Base-by-base conservation (phyloP, 2,113 vertebrate genomes). In the Lagopus muta region DNA sequence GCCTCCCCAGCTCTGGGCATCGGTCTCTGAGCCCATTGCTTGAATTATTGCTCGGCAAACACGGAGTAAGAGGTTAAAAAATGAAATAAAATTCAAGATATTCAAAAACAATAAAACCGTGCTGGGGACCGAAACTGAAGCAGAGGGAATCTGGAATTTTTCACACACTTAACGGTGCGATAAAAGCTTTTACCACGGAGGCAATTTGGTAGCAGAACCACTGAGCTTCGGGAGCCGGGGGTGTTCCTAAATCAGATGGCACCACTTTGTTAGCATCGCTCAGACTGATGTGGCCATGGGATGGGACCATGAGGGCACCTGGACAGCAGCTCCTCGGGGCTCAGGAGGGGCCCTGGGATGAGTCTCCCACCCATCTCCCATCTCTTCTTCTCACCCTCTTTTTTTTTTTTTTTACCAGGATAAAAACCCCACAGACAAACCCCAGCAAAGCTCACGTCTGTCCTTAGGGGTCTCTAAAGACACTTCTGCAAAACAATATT, bases 271-370 rank as follows among this genome's bases (percentile, higher is more conserved):
- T 27, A 48, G 65, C 13, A 2, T 34, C 4, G 30, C 20, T 54
- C 15, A 13, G 61, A 20, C 16, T 0, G 47, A 27, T 18, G 3
- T 0, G 4, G 5, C 57, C 3, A 0, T 47, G 76, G 4, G 34
- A 40, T 11, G 1, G 0, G 4, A 36, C 22, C 47, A 47, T 32
- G 7, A 12, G 11, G 18, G 45, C 34, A n/a, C 73, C 58, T 13
- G 34, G 3, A 8, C 7, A 30, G 74, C 74, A 48, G 73, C 52
- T 36, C 61, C 36, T 71, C 3, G 2, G 42, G 45, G 47, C 47
- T 28, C 47, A 12, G 34, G 50, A 50, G 9, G 7, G 38, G 5
- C 1, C 4, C 17, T 12, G 47, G n/a, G 65, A 36, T 18, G 40
- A 20, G 28, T 1, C 60, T 32, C 22, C 43, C 52, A 30, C 50